Conservation (phyloP, 2,888 invertebrate genomes). For the Campoletis raptor region DNA sequence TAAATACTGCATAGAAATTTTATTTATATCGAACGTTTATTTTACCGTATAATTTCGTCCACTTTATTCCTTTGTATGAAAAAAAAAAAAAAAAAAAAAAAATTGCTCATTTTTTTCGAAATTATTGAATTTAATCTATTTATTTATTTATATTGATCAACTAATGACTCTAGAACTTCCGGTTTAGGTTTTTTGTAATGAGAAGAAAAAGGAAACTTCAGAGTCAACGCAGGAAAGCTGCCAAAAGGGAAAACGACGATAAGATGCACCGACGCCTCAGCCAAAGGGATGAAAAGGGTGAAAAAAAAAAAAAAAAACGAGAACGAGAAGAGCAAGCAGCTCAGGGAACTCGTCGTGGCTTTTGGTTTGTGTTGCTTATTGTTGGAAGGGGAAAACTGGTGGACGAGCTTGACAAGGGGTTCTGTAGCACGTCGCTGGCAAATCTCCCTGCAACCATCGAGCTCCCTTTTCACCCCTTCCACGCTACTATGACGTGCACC, state of each 20-base stretch:
- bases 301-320: constrained; percentile 36
- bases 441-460: constrained; percentile 59
- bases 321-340: not conserved
- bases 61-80: too few relatives aligned
- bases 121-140: not conserved
- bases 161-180: not conserved
- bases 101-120: not conserved
- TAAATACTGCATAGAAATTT: not conserved
- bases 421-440: constrained; percentile 46
- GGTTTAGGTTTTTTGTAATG: not conserved
- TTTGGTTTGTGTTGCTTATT: constrained; percentile 5
- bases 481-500: not conserved
- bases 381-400: constrained; percentile 20
- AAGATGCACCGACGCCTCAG: constrained; percentile 45
- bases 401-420: constrained; percentile 38
- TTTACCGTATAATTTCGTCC: too few relatives aligned
- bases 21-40: not conserved
- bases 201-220: not conserved
- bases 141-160: not conserved
- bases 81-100: too few relatives aligned
- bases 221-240: constrained; percentile 19
- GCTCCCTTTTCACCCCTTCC: constrained; percentile 17
- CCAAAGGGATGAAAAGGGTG: constrained; percentile 27
- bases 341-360: constrained; percentile 22
- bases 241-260: constrained; percentile 50